These are phyloP conservation scores for Atlantisia rogersi DNA, from an alignment of 2,113 vertebrate genomes.

Conservation along the genomic window DNA sequence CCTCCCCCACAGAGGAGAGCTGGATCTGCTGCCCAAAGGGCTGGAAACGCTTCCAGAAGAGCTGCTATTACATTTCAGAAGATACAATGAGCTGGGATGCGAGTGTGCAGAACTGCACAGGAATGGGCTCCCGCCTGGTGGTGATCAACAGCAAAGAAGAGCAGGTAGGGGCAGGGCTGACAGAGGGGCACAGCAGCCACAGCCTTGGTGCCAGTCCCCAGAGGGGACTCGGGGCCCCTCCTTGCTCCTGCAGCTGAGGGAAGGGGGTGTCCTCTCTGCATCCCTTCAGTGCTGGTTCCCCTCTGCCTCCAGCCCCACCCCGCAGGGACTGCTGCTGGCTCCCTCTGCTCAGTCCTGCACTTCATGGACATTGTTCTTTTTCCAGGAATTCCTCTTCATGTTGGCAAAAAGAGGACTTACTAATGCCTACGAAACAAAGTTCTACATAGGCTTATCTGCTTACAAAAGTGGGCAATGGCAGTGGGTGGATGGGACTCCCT, in stretches of 20 bases:
- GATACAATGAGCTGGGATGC: not conserved
- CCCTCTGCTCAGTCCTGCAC: not conserved
- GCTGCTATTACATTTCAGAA: slow-evolving; percentile 62
- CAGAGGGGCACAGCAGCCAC: not conserved
- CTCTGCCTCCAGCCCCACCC: not conserved
- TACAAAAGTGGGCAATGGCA: not conserved
- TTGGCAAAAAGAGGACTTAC: not conserved
- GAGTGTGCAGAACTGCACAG: slow-evolving; percentile 58
- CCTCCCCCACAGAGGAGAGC: not conserved
- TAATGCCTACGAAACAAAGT: not conserved
- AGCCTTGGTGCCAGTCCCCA: not conserved
- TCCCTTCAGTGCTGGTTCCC: not conserved
- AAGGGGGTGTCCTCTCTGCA: not conserved
- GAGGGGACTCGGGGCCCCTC: too few relatives aligned
- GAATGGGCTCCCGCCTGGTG: slow-evolving; percentile 64
- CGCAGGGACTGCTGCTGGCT: not conserved
- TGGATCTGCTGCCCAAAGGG: not conserved
- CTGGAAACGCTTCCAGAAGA: slow-evolving; percentile 52
- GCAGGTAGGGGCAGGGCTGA: slow-evolving; percentile 51
- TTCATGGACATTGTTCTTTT: not conserved
- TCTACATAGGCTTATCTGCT: slow-evolving; percentile 27
- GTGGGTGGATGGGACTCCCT: slow-evolving; percentile 40
- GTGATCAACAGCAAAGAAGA: slow-evolving; percentile 60
- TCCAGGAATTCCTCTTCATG: slow-evolving; percentile 33
- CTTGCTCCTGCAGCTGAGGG: not conserved